These are phyloP conservation scores for Rhincodon typus DNA, from an alignment of 2,797 vertebrate species.

Conservation along the genomic window DNA sequence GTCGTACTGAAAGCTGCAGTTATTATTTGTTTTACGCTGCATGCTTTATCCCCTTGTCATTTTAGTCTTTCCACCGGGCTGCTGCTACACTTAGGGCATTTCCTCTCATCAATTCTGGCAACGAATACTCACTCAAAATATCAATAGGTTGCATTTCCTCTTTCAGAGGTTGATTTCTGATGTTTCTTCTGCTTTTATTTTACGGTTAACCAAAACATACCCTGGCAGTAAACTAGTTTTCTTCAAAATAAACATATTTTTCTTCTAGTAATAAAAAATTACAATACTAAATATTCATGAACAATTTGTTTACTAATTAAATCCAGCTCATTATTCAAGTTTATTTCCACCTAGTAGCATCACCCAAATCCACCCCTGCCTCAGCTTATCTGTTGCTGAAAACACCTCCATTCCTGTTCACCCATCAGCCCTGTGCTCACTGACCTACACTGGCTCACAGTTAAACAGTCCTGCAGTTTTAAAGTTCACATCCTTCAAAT, in stretches of 20 bases:
- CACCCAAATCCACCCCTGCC: no score
- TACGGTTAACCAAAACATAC: not conserved
- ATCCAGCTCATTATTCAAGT: no score
- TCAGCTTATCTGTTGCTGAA: not conserved
- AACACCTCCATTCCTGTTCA: no score
- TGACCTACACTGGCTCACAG: not conserved
- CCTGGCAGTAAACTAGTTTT: not conserved
- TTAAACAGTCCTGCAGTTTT: not conserved
- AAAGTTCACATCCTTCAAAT: not conserved
- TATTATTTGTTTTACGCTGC: not conserved
- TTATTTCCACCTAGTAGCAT: not conserved
- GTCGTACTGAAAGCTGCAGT: not conserved
- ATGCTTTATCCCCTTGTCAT: not conserved
- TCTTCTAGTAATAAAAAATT: not conserved
- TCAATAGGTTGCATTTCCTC: not conserved
- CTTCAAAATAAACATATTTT: not conserved
- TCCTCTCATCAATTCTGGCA: not conserved
- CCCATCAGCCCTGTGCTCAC: not conserved
- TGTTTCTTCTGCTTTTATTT: not conserved
- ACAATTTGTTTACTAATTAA: no score
- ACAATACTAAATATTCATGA: not conserved
- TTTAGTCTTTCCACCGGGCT: not conserved
- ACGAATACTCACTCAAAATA: not conserved
- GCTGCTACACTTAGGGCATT: not conserved
- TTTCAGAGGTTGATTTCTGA: not conserved